phyloP scores from a whole-genome alignment of 2,113 vertebrate species.

The Mystacornis crossleyi region DNA sequence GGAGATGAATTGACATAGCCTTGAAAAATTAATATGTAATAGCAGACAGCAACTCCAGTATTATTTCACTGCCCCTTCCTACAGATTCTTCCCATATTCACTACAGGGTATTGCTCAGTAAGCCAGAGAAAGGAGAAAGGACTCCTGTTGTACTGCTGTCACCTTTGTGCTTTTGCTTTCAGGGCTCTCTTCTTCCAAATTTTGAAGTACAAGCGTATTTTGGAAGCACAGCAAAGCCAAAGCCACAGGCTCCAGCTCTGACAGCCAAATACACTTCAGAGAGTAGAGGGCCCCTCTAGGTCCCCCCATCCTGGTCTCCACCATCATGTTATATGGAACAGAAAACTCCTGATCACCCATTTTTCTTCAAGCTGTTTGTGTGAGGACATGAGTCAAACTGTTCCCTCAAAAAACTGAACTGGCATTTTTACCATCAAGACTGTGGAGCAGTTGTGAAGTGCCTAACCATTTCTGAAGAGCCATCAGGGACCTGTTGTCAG shows the following conservation, averaged over 20 bases:
- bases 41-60: neutral
- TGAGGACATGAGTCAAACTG: neutral
- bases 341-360: neutral
- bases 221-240: neutral
- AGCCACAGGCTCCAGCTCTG: neutral
- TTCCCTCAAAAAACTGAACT: neutral
- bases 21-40: neutral
- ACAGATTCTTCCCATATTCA: neutral
- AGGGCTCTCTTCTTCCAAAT: neutral
- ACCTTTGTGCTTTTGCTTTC: neutral
- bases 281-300: neutral
- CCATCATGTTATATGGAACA: rapidly evolving
- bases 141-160: neutral
- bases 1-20: neutral
- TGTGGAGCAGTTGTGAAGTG: neutral
- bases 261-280: neutral
- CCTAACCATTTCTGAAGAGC: neutral
- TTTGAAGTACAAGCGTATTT: neutral
- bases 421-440: neutral
- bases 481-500: neutral
- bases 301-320: neutral
- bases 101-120: neutral
- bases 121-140: neutral
- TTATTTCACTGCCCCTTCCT: neutral
- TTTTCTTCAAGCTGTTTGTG: neutral